A percentile compares a stretch with the other conserved stretches of the same genome.
Conservation (phyloP, 2,113 vertebrate genomes). For the Phalacrocorax aristotelis region DNA sequence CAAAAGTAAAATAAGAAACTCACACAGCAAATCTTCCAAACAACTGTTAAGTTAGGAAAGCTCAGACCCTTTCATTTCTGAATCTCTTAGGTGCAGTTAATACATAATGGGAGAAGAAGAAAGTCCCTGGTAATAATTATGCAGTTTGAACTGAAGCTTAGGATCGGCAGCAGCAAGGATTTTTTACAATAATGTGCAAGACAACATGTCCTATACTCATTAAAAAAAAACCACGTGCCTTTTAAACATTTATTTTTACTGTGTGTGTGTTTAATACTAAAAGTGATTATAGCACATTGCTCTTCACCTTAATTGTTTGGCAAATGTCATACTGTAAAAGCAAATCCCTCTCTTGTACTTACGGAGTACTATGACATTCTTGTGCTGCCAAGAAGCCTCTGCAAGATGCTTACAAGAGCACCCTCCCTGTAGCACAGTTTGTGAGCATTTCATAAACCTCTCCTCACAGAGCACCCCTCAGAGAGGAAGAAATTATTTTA, state of each 20-base stretch:
- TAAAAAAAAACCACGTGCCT: neutral
- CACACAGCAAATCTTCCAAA: neutral
- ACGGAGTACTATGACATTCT: neutral
- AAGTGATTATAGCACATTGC: neutral
- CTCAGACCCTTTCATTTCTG: neutral
- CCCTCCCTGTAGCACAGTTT: neutral
- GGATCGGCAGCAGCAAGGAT: neutral
- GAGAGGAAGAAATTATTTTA: neutral
- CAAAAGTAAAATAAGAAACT: neutral
- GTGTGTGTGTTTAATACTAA: neutral
- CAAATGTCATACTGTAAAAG: neutral
- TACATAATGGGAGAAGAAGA: neutral
- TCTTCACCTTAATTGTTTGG: conserved; percentile 11
- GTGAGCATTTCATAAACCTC: neutral
- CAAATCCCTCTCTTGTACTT: neutral
- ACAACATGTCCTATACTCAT: neutral
- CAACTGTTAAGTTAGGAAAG: neutral
- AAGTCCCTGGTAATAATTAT: neutral
- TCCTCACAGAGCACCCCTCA: neutral
- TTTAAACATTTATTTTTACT: conserved; percentile 30
- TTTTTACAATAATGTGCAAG: neutral
- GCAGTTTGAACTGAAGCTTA: neutral
- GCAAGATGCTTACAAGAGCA: neutral
- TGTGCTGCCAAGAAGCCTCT: neutral
- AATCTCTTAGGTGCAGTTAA: neutral